These are phyloP conservation scores for Lepus timidus DNA, from an alignment of 2,113 vertebrate species.

Conservation along the genomic window DNA sequence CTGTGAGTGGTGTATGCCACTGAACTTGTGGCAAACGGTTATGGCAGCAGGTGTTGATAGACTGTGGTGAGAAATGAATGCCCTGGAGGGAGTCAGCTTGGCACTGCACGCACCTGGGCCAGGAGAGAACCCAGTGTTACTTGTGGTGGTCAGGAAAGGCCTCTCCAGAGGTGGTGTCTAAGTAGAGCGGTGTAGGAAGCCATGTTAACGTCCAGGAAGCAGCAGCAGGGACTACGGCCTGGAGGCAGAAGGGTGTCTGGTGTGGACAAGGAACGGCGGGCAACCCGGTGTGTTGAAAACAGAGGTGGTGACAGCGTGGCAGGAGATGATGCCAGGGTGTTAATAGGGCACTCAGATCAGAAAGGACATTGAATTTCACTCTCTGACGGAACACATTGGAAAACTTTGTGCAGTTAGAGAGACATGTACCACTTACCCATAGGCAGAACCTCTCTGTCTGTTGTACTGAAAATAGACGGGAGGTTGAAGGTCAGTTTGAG, in stretches of 20 bases:
- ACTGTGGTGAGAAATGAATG: neutral
- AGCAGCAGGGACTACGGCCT: neutral
- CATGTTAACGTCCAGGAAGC: neutral
- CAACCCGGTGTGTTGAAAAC: neutral
- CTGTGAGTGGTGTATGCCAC: neutral
- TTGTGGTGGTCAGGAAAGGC: neutral
- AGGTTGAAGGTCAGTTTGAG: accelerated
- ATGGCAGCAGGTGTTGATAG: accelerated
- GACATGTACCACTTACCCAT: accelerated
- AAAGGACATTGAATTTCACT: neutral
- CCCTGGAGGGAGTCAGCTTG: neutral
- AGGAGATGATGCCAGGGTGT: neutral
- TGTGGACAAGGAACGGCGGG: neutral
- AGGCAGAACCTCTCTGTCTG: neutral
- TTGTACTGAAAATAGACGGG: neutral
- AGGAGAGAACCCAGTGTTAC: neutral
- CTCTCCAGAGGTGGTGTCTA: neutral
- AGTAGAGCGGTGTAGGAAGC: neutral
- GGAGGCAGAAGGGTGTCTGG: neutral
- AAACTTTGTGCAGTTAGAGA: neutral
- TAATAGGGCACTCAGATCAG: accelerated
- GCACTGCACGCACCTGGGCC: accelerated
- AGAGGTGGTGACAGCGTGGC: accelerated
- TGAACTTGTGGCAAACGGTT: accelerated
- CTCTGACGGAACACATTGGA: neutral